Evolutionary conservation across 2,888 invertebrate species (phyloP).

Genomic region (Orthosia gracilis): DNA sequence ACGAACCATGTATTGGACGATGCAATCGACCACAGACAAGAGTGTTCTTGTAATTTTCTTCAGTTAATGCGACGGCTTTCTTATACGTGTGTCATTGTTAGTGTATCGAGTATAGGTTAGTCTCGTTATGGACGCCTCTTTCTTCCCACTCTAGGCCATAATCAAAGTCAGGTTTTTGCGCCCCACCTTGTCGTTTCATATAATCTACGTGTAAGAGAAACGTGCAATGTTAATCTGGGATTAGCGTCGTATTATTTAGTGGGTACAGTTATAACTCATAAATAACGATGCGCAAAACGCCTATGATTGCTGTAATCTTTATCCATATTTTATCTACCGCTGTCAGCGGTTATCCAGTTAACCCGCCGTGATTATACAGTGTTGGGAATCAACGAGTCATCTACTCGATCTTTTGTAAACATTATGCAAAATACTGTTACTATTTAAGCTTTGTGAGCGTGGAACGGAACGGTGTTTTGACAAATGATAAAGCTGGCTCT

Average conservation of each 20-base stretch:
- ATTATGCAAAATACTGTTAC: conserved; percentile 68
- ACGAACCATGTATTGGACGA: conserved; percentile 43
- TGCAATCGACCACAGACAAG: conserved; percentile 54
- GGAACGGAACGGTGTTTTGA: conserved; percentile 74
- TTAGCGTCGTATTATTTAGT: conserved; percentile 47
- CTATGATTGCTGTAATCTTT: conserved; percentile 67
- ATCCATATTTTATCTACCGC: conserved; percentile 68
- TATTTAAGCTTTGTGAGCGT: conserved; percentile 62
- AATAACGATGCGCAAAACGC: conserved; percentile 61
- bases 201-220: conserved; percentile 30
- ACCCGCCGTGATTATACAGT: conserved; percentile 69
- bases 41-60: conserved; percentile 64
- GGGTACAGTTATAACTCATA: conserved; percentile 55
- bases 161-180: conserved; percentile 48
- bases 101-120: conserved; percentile 41
- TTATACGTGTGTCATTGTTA: conserved; percentile 60
- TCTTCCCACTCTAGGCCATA: conserved; percentile 50
- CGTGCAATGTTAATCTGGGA: conserved; percentile 29
- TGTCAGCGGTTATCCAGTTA: conserved; percentile 69
- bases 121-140: conserved; percentile 56
- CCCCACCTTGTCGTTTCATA: conserved; percentile 43
- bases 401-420: conserved; percentile 66
- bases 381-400: conserved; percentile 68
- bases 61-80: conserved; percentile 65
- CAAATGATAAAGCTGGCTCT: conserved; percentile 73